Conservation (phyloP, 2,797 vertebrate genomes). For the Melanotaenia boesemani region DNA sequence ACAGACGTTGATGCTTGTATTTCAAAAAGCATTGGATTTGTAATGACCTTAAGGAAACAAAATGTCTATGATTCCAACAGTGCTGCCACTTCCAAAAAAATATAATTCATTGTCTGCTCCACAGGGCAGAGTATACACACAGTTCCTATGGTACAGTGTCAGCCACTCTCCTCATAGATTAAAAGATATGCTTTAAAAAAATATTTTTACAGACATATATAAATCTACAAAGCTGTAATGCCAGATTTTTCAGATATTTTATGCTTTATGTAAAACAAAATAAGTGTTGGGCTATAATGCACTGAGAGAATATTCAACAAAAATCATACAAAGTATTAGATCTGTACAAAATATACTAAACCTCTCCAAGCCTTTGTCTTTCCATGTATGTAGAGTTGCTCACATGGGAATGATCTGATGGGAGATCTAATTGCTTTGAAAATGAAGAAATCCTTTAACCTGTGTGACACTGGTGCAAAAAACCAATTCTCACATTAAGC, state of each 20-base stretch:
- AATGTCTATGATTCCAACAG: constrained; percentile 76
- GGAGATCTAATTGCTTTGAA: constrained; percentile 40
- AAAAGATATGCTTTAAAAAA: constrained; percentile 79
- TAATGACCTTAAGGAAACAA: constrained; percentile 66
- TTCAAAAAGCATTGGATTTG: constrained; percentile 72
- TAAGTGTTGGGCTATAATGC: constrained; percentile 81
- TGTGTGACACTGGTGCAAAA: constrained; percentile 27
- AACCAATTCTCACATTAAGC: constrained; percentile 25
- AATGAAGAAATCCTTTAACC: constrained; percentile 24
- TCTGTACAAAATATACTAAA: constrained; percentile 86
- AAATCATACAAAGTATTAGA: constrained; percentile 85
- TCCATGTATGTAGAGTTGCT: constrained; percentile 60
- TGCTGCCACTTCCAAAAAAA: constrained; percentile 82
- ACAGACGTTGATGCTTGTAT: constrained; percentile 59
- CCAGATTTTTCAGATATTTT: constrained; percentile 70
- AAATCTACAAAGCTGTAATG: constrained; percentile 83
- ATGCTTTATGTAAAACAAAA: constrained; percentile 77
- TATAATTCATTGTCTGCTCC: constrained; percentile 87
- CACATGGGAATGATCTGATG: constrained; percentile 62
- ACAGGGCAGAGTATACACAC: constrained; percentile 88
- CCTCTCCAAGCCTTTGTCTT: constrained; percentile 74
- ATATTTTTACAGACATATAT: constrained; percentile 83
- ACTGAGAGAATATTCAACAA: constrained; percentile 81
- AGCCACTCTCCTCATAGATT: constrained; percentile 83
- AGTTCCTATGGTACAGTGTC: constrained; percentile 87